Conservation (phyloP, 2,888 invertebrate species). For the Tachina fera region DNA sequence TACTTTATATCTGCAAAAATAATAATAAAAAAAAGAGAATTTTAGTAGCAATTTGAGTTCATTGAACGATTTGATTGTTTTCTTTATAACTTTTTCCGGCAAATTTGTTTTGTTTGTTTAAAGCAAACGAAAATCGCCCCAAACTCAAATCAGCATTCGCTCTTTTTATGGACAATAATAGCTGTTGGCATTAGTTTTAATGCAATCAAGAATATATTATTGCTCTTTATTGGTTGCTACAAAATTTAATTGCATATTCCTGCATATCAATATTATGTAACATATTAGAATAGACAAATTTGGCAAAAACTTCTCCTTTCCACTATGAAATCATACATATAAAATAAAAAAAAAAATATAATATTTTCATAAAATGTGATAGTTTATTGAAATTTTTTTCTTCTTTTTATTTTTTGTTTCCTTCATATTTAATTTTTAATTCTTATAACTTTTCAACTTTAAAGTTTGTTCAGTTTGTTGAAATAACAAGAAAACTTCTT, state of each 20-base stretch:
- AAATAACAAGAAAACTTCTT: conserved; percentile 51
- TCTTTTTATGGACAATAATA: conserved; percentile 25
- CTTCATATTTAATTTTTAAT: conserved; percentile 15
- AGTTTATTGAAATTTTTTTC: neutral
- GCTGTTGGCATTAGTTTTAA: conserved; percentile 49
- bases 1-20: conserved; percentile 27
- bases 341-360: neutral
- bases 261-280: neutral
- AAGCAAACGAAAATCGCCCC: conserved; percentile 1
- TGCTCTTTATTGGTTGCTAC: neutral
- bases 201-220: conserved; percentile 26
- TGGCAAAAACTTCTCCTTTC: neutral
- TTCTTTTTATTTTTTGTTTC: neutral
- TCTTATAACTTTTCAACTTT: conserved; percentile 54
- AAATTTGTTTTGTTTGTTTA: neutral
- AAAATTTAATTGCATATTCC: conserved; percentile 21
- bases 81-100: neutral
- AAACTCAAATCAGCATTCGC: conserved; percentile 20
- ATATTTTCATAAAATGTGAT: neutral
- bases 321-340: neutral
- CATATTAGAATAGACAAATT: conserved; percentile 1
- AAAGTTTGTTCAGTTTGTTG: conserved; percentile 36
- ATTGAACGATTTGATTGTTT: conserved; percentile 55
- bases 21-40: conserved; percentile 14
- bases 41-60: conserved; percentile 49